These are phyloP conservation scores for Lypha dubia DNA, from an alignment of 2,888 invertebrate species.

Conservation along the genomic window DNA sequence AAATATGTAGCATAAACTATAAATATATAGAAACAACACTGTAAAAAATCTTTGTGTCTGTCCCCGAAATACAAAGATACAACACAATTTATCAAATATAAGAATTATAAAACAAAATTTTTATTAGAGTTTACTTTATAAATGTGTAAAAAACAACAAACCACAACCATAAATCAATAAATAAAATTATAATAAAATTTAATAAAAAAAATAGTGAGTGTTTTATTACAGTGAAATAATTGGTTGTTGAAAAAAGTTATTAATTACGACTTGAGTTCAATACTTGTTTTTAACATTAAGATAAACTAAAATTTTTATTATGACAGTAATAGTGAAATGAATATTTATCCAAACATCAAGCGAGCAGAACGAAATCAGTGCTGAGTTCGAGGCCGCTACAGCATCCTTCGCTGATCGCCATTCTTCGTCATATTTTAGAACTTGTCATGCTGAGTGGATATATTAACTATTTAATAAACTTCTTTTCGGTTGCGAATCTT, in stretches of 20 bases:
- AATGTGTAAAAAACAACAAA: constrained; percentile 71
- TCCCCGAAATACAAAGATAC: background rate
- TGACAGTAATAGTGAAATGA: too few relatives aligned
- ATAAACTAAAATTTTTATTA: too few relatives aligned
- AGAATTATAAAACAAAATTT: constrained; percentile 68
- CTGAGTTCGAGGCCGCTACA: too few relatives aligned
- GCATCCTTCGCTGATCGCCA: too few relatives aligned
- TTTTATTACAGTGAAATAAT: constrained; percentile 37
- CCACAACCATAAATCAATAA: constrained; percentile 68
- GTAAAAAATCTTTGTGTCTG: constrained; percentile 26
- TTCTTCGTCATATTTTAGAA: too few relatives aligned
- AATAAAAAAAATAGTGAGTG: constrained; percentile 19
- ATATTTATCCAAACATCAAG: too few relatives aligned
- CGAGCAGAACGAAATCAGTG: too few relatives aligned
- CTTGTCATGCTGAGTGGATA: too few relatives aligned
- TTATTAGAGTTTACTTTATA: constrained; percentile 60
- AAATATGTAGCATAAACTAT: constrained; percentile 1
- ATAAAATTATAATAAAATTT: constrained; percentile 43
- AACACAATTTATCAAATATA: constrained; percentile 37
- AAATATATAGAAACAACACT: background rate
- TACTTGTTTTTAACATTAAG: too few relatives aligned
- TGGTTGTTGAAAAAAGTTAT: background rate
- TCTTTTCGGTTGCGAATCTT: too few relatives aligned
- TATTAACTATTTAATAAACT: too few relatives aligned
- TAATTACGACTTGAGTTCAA: too few relatives aligned